A percentile compares a stretch with the other conserved stretches of the same genome.
Conservation (phyloP, 2,888 invertebrate genomes). For the Amphipyra tragopoginis region DNA sequence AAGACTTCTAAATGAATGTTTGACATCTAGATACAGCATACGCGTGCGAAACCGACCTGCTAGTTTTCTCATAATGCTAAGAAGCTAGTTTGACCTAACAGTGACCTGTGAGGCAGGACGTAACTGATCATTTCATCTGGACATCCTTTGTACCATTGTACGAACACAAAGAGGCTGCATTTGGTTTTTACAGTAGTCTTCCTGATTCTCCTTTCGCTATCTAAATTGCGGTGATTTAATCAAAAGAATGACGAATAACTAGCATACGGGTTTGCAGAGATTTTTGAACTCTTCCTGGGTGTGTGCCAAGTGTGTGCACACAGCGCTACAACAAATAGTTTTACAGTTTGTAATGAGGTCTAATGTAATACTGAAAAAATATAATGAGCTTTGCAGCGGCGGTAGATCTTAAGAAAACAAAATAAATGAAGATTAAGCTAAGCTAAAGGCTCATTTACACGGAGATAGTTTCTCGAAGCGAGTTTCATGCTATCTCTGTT, state of each 20-base stretch:
- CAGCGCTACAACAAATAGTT: constrained; percentile 26
- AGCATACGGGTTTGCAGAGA: constrained; percentile 6
- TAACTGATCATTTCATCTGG: constrained; percentile 47
- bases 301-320: constrained; percentile 43
- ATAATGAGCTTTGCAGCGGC: neutral
- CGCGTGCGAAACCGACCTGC: no score
- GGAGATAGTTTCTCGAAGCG: no score
- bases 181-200: constrained; percentile 18
- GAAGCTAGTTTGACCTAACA: constrained; percentile 27
- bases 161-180: constrained; percentile 39
- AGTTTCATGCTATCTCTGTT: no score
- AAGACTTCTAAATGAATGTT: no score
- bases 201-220: constrained; percentile 22
- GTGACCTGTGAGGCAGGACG: constrained; percentile 33
- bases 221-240: constrained; percentile 32
- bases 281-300: constrained; percentile 12
- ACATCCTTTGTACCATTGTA: constrained; percentile 45
- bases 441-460: no score
- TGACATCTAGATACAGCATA: no score
- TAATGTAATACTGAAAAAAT: constrained; percentile 40
- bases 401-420: no score
- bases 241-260: constrained; percentile 29
- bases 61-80: constrained; percentile 26
- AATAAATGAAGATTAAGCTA: no score
- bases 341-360: constrained; percentile 39